Evolutionary conservation across 2,797 vertebrate species (phyloP).

Genomic region (Choloepus didactylus): DNA sequence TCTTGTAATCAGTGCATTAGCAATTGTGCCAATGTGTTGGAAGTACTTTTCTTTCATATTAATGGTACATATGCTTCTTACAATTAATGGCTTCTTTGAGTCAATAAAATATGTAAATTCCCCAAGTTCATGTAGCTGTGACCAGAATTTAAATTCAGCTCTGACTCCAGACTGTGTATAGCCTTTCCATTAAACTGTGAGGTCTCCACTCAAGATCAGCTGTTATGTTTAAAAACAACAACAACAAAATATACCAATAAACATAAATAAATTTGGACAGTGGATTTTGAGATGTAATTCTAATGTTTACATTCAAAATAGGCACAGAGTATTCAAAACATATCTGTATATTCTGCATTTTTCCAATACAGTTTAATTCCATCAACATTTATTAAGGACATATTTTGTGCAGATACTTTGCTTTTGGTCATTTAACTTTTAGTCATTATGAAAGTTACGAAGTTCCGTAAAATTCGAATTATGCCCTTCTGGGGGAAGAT

Average conservation of each 20-base stretch:
- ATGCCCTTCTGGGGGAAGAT: neutral
- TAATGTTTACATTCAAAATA: neutral
- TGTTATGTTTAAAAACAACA: neutral
- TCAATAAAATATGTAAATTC: neutral
- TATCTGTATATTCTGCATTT: neutral
- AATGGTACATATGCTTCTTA: neutral
- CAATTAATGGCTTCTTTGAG: neutral
- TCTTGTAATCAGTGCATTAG: neutral
- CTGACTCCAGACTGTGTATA: neutral
- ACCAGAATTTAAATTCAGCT: neutral
- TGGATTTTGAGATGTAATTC: neutral
- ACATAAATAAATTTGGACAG: neutral
- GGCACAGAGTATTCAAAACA: neutral
- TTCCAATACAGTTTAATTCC: slow-evolving; percentile 9
- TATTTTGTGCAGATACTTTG: neutral
- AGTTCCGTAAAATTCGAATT: neutral
- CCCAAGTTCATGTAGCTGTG: neutral
- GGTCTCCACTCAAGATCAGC: neutral
- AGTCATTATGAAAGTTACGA: neutral
- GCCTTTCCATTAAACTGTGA: neutral
- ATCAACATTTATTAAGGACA: neutral
- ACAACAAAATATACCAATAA: neutral
- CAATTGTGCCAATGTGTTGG: no score
- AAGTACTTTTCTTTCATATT: neutral
- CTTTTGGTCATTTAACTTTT: neutral